Evolutionary conservation across 1,140 invertebrate genomes (phyloP), one percentile per base, ranked within the genome.

Genomic region (Diachasmimorpha longicaudata): DNA sequence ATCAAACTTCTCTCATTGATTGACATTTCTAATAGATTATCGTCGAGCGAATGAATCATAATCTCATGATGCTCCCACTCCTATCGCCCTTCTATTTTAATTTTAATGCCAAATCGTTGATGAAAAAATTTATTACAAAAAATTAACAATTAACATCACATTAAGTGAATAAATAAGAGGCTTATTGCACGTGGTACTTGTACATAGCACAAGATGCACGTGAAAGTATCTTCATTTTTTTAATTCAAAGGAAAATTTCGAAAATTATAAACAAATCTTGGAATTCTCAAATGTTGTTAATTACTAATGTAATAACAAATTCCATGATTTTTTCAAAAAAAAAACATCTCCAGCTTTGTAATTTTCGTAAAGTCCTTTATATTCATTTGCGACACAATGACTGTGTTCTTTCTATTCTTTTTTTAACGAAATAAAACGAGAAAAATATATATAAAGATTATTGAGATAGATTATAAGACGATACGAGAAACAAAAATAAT

Each of bases 371-470:
- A 19, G n/a, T 19, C 13, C 13, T 55, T 55, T 19, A 10, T 55
- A 55, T 55, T 55, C 6, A 10, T 42, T 42, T 42, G 39, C 39
- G 39, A 42, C 39, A 42, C 39, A 13, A 42, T 42, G 31, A 31
- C 2, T 31, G 39, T 42, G 79, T 84, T 70, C 79, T 77, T 79
- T 82, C 77, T 78, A 77, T 80, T 79, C 83, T 79, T 82, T 82
- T 85, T 83, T 84, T 81, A 82, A 83, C 79, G 78, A 85, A 81
- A 83, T 77, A 68, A 19, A 37, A 9, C 8, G n/a, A 68, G n/a
- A 68, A 31, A 84, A 84, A 81, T 79, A 80, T 71, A 82, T 78
- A 81, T 78, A 71, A 82, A 80, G 72, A 77, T 66, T 55, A 81
- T 77, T 77, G 58, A 77, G 37, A 44, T 82, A 83, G 81, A 79